Evolutionary conservation across 2,113 vertebrate species (phyloP).

Genomic region (Carettochelys insculpta): DNA sequence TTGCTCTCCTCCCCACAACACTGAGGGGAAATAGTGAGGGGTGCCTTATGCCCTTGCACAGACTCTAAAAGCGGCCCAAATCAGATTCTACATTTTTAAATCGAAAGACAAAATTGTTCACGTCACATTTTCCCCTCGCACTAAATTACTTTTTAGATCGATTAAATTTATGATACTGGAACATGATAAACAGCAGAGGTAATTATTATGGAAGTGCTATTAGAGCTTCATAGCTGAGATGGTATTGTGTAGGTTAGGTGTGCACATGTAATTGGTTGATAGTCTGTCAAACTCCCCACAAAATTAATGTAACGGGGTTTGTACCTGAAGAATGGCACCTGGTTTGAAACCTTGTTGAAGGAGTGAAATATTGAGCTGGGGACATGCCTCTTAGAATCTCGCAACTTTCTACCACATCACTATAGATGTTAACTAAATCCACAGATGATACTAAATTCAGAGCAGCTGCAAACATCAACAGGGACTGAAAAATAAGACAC

Average conservation of each 20-base stretch:
- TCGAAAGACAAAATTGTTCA: background rate
- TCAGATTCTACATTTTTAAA: background rate
- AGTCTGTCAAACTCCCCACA: background rate
- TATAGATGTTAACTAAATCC: background rate
- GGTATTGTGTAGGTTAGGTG: background rate
- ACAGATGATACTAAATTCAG: background rate
- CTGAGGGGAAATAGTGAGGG: too few species aligned
- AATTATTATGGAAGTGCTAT: background rate
- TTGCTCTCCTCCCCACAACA: background rate
- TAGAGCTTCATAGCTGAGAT: background rate
- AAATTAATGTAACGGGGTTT: background rate
- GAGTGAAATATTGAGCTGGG: background rate
- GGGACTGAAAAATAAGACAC: background rate
- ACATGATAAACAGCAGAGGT: background rate
- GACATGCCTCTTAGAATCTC: background rate
- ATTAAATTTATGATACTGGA: background rate
- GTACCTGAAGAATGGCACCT: background rate
- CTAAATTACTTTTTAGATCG: background rate
- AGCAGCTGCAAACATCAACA: background rate
- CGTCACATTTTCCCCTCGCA: background rate
- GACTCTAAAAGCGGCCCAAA: background rate
- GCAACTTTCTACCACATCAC: too few species aligned
- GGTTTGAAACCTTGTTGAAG: background rate
- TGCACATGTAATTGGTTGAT: background rate
- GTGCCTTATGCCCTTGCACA: background rate